A percentile compares a stretch with the other conserved stretches of the same genome.
phyloP scores from a whole-genome alignment of 1,140 invertebrate genomes.

The Halictus rubicundus region DNA sequence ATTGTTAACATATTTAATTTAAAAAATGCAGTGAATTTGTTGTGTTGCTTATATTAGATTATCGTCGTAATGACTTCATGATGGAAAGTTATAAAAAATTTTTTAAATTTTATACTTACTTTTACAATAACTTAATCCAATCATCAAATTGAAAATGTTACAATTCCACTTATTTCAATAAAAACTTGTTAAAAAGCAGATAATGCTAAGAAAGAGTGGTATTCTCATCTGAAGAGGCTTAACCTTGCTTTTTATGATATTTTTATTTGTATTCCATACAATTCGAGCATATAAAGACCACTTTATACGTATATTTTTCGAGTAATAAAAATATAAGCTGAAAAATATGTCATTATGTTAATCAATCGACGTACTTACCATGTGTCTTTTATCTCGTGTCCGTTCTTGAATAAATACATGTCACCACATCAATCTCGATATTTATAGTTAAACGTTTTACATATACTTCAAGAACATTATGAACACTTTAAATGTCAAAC shows the following conservation, averaged over 20 bases:
- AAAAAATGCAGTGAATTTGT: no score
- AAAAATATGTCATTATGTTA: neutral
- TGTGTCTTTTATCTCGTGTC: slow-evolving; percentile 12
- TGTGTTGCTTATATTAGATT: neutral
- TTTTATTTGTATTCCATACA: neutral
- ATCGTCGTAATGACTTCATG: neutral
- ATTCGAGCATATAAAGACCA: neutral
- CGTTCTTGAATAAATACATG: slow-evolving; percentile 16
- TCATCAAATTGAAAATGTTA: neutral
- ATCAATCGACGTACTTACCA: slow-evolving; percentile 3
- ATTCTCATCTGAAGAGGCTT: neutral
- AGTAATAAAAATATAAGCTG: neutral
- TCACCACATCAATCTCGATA: neutral
- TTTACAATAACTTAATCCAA: neutral
- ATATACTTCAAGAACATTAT: neutral
- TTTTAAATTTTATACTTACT: neutral
- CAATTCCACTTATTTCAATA: neutral
- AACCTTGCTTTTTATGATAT: neutral
- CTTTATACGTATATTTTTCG: neutral
- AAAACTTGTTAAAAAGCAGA: neutral
- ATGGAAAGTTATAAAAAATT: no score
- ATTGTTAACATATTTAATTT: neutral
- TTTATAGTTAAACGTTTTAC: neutral
- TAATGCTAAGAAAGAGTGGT: neutral
- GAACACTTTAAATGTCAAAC: slow-evolving; percentile 1